Conservation (phyloP, 2,797 vertebrate genomes). For the Brachyrhaphis roseni region DNA sequence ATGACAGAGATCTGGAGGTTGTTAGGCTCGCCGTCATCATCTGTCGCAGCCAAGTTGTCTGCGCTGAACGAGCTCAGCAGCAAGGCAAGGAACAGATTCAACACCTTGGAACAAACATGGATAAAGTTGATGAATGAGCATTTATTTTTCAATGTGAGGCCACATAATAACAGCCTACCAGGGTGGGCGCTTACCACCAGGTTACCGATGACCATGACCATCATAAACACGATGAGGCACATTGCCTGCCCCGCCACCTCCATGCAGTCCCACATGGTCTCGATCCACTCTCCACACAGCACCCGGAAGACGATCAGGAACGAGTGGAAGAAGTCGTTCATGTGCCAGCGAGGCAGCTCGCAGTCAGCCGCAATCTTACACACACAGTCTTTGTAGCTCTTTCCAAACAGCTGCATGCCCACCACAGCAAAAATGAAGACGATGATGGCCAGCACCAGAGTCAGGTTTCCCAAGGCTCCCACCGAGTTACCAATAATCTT, state of each 20-base stretch:
- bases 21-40: slow-evolving; percentile 97
- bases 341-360: slow-evolving; percentile 97
- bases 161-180: not conserved
- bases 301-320: slow-evolving; percentile 99
- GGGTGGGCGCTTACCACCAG: slow-evolving; percentile 91
- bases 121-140: not conserved
- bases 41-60: slow-evolving; percentile 95
- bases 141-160: not conserved
- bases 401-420: slow-evolving; percentile 99
- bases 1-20: slow-evolving; percentile 97
- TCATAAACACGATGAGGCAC: slow-evolving; percentile 99
- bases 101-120: slow-evolving; percentile 80
- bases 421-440: slow-evolving; percentile 99
- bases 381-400: slow-evolving; percentile 98
- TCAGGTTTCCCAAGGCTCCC: slow-evolving; percentile 97
- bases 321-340: slow-evolving; percentile 99
- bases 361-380: slow-evolving; percentile 93
- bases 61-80: slow-evolving; percentile 99
- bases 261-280: slow-evolving; percentile 99
- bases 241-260: slow-evolving; percentile 97
- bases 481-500: slow-evolving; percentile 99
- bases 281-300: slow-evolving; percentile 98
- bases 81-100: slow-evolving; percentile 98
- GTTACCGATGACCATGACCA: slow-evolving; percentile 99
- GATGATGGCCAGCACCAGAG: slow-evolving; percentile 97